Evolutionary conservation across 1,140 invertebrate species (phyloP).

Genomic region (Leptinotarsa texana): DNA sequence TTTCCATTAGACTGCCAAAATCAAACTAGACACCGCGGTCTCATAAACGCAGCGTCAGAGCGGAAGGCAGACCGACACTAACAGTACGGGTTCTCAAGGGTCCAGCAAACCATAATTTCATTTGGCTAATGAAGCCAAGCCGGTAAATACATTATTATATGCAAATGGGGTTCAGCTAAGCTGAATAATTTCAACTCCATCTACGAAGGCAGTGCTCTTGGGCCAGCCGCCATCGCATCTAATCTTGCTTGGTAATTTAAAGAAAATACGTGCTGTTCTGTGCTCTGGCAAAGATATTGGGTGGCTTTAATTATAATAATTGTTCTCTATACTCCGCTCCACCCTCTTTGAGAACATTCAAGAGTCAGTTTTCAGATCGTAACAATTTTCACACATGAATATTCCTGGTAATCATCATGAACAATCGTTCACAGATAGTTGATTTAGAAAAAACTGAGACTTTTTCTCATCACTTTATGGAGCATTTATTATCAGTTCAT

Average conservation of each 20-base stretch:
- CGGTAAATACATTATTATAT: slow-evolving; percentile 54
- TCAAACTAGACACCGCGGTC: slow-evolving; percentile 33
- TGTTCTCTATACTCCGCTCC: neutral
- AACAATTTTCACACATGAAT: neutral
- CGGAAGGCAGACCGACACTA: slow-evolving; percentile 29
- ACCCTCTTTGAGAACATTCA: neutral
- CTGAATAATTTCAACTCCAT: slow-evolving; percentile 44
- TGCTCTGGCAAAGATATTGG: neutral
- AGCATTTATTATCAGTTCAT: no score
- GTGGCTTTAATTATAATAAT: slow-evolving; percentile 11
- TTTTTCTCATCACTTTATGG: no score
- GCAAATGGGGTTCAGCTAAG: slow-evolving; percentile 50
- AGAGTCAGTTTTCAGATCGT: neutral
- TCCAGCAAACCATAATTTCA: slow-evolving; percentile 48
- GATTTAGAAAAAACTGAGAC: no score
- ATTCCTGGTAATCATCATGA: no score
- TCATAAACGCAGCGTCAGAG: slow-evolving; percentile 32
- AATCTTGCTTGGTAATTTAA: slow-evolving; percentile 22
- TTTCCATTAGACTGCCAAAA: slow-evolving; percentile 18
- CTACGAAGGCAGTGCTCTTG: slow-evolving; percentile 13
- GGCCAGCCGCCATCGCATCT: neutral
- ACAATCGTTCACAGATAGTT: no score
- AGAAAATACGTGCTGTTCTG: slow-evolving; percentile 13
- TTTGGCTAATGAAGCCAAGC: slow-evolving; percentile 50
- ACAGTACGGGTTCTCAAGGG: slow-evolving; percentile 33